Evolutionary conservation across 2,797 vertebrate genomes (phyloP), one percentile per base, ranked within the genome.

Genomic region (Schizopygopsis pylzovi): DNA sequence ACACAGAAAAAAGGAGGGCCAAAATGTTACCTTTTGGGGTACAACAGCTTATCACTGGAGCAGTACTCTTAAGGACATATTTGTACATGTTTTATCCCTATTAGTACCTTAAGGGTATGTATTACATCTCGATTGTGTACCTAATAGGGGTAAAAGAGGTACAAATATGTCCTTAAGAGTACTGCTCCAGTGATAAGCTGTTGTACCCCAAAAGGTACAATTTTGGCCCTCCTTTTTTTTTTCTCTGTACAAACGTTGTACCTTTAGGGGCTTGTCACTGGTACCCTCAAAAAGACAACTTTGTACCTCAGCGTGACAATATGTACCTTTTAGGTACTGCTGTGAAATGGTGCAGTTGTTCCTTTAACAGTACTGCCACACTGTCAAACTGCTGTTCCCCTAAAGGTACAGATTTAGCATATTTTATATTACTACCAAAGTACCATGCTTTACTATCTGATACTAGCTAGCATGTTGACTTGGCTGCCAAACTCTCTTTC

Each of bases 391-490:
- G 39, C 15, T 59, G 33, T 59, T 41, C 37, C 37, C 52, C 22
- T 59, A 59, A 78, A 59, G 20, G 7, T n/a, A 22, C 47, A 12
- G 49, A 49, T 76, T 49, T 54, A 12, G 33, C 37, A 18, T 2
- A 8, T 54, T 18, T 18, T 0, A 43, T 59, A 6, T 12, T 33
- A 72, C 22, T 61, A 13, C 67, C 16, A 10, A 22, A 56, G 41
- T 65, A 65, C 28, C 8, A 10, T 63, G n/a, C 8, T 45, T 43
- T 10, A 52, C 82, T 61, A 76, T 67, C 59, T 22, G 41, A 65
- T 13, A 20, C 92, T 92, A 93, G 52, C 45, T 71, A 85, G 37
- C 68, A 68, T 82, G 77, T 79, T 70, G 73, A 81, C 65, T 73
- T 28, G 10, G 47, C 75, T 70, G 56, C 49, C 87, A 85, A 76